Percentiles rank a stretch among this genome's conserved stretches.
These are phyloP conservation scores for Isurus oxyrinchus DNA, from an alignment of 2,113 vertebrate genomes.

Conservation along the genomic window DNA sequence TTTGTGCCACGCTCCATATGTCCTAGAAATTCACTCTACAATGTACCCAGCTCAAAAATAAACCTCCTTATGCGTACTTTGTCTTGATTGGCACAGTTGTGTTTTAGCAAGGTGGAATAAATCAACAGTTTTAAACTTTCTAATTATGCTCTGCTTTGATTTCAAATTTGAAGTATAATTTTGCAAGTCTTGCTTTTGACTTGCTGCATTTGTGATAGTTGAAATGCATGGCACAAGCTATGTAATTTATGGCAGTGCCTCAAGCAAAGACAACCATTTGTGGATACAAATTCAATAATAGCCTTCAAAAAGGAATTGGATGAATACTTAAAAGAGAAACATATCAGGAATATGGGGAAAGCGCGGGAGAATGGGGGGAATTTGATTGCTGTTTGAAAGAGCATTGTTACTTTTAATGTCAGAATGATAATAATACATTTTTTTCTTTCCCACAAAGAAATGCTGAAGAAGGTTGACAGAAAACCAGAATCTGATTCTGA, in stretches of 20 bases:
- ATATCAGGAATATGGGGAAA: no score
- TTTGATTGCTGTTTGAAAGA: no score
- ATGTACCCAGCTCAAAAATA: background rate
- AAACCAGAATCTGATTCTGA: conserved; percentile 37
- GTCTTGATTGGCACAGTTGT: background rate
- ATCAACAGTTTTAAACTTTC: background rate
- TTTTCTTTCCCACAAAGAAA: conserved; percentile 44
- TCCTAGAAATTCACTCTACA: background rate
- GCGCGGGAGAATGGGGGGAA: no score
- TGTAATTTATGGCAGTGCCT: background rate
- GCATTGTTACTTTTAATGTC: background rate
- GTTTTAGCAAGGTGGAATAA: background rate
- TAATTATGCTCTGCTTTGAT: background rate
- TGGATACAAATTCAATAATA: no score
- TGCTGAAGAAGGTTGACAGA: conserved; percentile 64
- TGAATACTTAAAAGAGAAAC: no score
- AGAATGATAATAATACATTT: background rate
- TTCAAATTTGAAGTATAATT: no score
- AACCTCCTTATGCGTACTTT: background rate
- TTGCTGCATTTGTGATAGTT: background rate
- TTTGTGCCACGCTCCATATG: no score
- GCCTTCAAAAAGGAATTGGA: no score
- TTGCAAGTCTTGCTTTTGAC: background rate
- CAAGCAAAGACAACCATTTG: background rate
- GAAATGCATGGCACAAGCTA: background rate